A percentile compares a stretch with the other conserved stretches of the same genome.
Evolutionary conservation across 2,888 invertebrate genomes (phyloP).

Genomic region (Linhomoeus sp.): DNA sequence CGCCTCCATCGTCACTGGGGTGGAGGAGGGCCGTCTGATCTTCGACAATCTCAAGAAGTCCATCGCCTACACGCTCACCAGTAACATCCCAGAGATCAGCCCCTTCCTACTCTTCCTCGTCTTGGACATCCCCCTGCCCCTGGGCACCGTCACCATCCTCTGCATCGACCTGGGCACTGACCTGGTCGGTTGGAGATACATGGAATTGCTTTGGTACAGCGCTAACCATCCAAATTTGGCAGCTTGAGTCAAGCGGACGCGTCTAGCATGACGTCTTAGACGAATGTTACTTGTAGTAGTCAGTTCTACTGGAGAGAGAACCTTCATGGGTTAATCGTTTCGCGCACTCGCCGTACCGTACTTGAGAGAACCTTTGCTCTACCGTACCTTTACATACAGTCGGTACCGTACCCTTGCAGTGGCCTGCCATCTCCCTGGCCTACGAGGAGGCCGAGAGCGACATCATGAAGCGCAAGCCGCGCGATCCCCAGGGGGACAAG

Average conservation of each 20-base stretch:
- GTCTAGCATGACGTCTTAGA: no score
- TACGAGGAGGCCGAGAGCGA: conserved; percentile 49
- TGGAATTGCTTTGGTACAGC: no score
- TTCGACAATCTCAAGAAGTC: conserved; percentile 40
- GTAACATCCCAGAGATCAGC: conserved; percentile 38
- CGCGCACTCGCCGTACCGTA: no score
- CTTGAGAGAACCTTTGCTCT: no score
- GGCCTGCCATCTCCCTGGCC: conserved; percentile 48
- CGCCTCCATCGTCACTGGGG: conserved; percentile 79
- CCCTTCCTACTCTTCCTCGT: conserved; percentile 37
- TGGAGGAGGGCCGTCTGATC: conserved; percentile 43
- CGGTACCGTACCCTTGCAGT: no score
- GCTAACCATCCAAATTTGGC: no score
- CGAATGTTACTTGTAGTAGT: no score
- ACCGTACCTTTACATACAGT: no score
- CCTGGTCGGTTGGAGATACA: no score
- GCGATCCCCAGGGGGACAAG: conserved; percentile 43
- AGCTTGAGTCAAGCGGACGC: no score
- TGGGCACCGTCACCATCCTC: conserved; percentile 37
- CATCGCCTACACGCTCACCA: conserved; percentile 38
- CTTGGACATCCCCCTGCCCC: conserved; percentile 35
- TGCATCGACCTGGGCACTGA: conserved; percentile 40
- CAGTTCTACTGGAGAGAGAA: no score
- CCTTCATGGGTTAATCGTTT: no score
- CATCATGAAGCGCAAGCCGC: conserved; percentile 47